Evolutionary conservation across 2,113 vertebrate genomes (phyloP).

Genomic region (Toxostoma redivivum): DNA sequence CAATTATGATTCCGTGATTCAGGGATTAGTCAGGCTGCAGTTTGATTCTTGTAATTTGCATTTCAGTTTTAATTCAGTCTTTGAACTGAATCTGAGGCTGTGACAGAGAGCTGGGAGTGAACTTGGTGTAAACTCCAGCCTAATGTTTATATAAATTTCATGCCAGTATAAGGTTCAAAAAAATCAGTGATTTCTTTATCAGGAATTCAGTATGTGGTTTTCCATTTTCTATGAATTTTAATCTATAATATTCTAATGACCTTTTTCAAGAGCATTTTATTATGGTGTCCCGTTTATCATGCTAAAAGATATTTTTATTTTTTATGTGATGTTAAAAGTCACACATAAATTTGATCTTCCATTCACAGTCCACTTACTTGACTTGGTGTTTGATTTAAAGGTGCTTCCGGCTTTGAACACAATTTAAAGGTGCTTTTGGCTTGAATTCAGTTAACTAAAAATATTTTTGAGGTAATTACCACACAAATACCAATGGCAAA

Average conservation of each 20-base stretch:
- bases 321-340: not conserved
- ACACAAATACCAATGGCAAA: not conserved
- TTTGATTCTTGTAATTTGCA: not conserved
- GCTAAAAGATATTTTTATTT: not conserved
- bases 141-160: not conserved
- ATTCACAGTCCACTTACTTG: not conserved
- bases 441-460: not conserved
- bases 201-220: not conserved
- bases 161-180: not conserved
- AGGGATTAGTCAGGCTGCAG: not conserved
- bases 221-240: not conserved
- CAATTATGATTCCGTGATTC: fast-evolving
- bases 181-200: not conserved
- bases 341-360: not conserved
- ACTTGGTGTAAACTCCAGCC: not conserved
- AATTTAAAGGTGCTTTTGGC: not conserved
- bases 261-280: not conserved
- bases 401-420: not conserved
- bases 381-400: not conserved
- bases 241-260: not conserved
- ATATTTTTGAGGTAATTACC: not conserved
- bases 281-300: not conserved
- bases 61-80: not conserved
- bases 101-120: not conserved
- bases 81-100: not conserved